Conservation (phyloP, 1,140 invertebrate species). For the Periplaneta americana region DNA sequence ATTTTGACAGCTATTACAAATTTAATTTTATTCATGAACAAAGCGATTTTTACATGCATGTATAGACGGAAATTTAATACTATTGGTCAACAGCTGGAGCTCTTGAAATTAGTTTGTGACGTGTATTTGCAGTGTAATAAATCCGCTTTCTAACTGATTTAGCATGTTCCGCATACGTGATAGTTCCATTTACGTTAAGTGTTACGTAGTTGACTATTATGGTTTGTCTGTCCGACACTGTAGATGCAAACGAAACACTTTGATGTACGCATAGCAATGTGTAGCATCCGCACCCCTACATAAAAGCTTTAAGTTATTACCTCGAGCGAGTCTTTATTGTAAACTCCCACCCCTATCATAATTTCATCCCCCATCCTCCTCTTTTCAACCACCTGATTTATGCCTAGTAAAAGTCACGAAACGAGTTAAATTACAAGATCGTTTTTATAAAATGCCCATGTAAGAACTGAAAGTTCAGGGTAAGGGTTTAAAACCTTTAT, state of each 20-base stretch:
- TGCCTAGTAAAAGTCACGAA: not conserved
- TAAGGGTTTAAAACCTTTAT: not conserved
- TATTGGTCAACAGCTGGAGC: too few species aligned
- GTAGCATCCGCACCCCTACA: not conserved
- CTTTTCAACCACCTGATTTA: not conserved
- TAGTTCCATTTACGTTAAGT: too few species aligned
- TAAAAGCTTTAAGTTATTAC: not conserved
- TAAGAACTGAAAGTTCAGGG: not conserved
- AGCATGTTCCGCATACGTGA: too few species aligned
- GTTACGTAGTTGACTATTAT: too few species aligned
- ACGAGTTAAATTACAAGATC: not conserved
- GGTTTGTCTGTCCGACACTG: too few species aligned
- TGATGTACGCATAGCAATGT: not conserved
- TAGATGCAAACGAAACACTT: not conserved
- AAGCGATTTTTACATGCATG: too few species aligned
- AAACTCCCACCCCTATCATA: not conserved
- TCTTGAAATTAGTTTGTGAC: too few species aligned
- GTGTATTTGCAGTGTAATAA: too few species aligned
- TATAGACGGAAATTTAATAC: too few species aligned
- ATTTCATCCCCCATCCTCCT: not conserved
- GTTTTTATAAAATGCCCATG: not conserved
- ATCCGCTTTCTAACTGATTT: too few species aligned
- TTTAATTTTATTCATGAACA: too few species aligned
- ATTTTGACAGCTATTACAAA: too few species aligned
- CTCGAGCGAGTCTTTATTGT: not conserved